phyloP scores from a whole-genome alignment of 2,888 invertebrate species.

The Dasysyrphus albostriatus region DNA sequence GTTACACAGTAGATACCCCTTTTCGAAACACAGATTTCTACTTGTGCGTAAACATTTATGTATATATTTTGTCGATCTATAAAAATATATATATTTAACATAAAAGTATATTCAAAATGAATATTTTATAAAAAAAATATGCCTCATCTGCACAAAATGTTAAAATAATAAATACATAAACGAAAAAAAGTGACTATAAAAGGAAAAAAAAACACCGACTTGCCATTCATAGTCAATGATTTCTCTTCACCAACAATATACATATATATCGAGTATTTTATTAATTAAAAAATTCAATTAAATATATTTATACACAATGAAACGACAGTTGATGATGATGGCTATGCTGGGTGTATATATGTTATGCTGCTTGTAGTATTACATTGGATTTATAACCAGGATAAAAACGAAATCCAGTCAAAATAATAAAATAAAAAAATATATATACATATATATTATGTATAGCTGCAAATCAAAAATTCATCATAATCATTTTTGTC shows the following conservation, averaged over 20 bases:
- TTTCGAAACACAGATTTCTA: not conserved
- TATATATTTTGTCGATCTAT: not conserved
- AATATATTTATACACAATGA: slow-evolving; percentile 64
- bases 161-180: slow-evolving; percentile 31
- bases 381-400: slow-evolving; percentile 54
- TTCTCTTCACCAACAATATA: slow-evolving; percentile 56
- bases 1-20: not conserved
- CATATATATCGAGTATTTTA: slow-evolving; percentile 67
- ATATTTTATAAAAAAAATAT: slow-evolving; percentile 57
- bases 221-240: slow-evolving; percentile 49
- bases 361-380: slow-evolving; percentile 40
- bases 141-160: slow-evolving; percentile 65
- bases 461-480: slow-evolving; percentile 65
- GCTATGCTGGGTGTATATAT: not conserved
- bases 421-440: slow-evolving; percentile 25
- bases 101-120: slow-evolving; percentile 38
- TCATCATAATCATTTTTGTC: slow-evolving; percentile 73
- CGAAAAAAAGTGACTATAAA: not conserved
- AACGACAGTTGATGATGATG: slow-evolving; percentile 72
- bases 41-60: not conserved
- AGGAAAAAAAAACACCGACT: slow-evolving; percentile 26
- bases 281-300: slow-evolving; percentile 75
- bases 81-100: not conserved
- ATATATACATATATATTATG: slow-evolving; percentile 8
- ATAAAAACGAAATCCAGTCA: slow-evolving; percentile 36